Conservation (phyloP, 2,888 invertebrate genomes). For the Tridacna crocea region DNA sequence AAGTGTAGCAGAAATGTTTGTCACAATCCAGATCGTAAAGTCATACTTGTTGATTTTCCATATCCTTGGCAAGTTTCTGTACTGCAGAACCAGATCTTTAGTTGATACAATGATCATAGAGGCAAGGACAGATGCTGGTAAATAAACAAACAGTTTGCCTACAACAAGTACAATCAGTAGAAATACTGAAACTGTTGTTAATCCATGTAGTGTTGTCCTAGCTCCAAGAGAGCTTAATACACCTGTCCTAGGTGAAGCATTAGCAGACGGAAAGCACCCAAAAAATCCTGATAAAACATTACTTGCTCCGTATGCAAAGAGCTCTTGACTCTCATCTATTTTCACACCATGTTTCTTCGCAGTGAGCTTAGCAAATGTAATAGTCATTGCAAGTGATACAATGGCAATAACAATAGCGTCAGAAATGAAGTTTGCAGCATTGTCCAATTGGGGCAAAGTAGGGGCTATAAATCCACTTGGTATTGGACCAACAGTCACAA, state of each 20-base stretch:
- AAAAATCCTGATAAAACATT: constrained; percentile 82
- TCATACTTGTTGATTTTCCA: constrained; percentile 92
- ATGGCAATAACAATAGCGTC: constrained; percentile 72
- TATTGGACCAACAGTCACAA: constrained; percentile 69
- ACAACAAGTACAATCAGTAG: constrained; percentile 75
- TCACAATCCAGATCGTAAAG: constrained; percentile 85
- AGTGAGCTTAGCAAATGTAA: constrained; percentile 81
- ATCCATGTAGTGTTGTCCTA: constrained; percentile 68
- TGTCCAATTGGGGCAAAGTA: constrained; percentile 63
- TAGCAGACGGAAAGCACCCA: constrained; percentile 82
- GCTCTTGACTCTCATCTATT: constrained; percentile 82
- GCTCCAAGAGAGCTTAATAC: constrained; percentile 76
- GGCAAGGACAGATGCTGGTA: constrained; percentile 82
- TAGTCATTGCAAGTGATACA: constrained; percentile 72
- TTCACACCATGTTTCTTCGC: constrained; percentile 80
- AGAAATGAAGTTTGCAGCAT: constrained; percentile 39
- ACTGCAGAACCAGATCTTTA: constrained; percentile 87
- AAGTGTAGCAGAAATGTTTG: constrained; percentile 68
- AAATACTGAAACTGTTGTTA: constrained; percentile 73
- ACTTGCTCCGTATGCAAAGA: constrained; percentile 82
- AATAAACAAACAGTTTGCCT: constrained; percentile 78
- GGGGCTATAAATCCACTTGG: constrained; percentile 75
- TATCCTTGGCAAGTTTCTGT: constrained; percentile 88
- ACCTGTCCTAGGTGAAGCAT: constrained; percentile 78
- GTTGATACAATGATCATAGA: constrained; percentile 84